Evolutionary conservation across 2,113 vertebrate genomes (phyloP), one percentile per base, ranked within the genome.

Genomic region (Turnix velox): DNA sequence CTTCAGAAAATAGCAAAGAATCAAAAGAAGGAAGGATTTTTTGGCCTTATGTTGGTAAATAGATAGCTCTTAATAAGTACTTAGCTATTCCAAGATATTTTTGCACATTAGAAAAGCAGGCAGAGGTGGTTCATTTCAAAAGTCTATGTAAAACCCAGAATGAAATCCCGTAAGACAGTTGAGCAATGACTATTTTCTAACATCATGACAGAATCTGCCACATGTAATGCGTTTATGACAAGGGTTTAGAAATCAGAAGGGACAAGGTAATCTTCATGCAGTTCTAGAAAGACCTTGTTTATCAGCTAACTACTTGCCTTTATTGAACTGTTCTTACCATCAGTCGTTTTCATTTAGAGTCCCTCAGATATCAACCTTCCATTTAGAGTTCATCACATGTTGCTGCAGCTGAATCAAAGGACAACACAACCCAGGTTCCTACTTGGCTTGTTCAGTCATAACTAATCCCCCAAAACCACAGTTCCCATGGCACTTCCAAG

Each of bases 191-290:
- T 92, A 27, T 74, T 94, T 76, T 45, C 49, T 62, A 69, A 79
- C 45, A 73, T 42, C 49, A n/a, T 22, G 78, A 76, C 66, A 90
- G 77, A 79, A 90, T 75, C 66, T 88, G 86, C 52, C 90, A 83
- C 59, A 57, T 76, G 73, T 73, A 88, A 93, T 57, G 72, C 75
- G 80, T 48, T 93, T 85, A 69, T 86, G 88, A 90, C 75, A 88
- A 65, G 33, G 22, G 31, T 69, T 71, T 33, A 82, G 40, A 23
- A 82, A 92, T 79, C 87, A 85, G 84, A 85, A 89, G 62, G 88
- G 88, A 94, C 66, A 73, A 17, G 10, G 42, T 68, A 67, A 82
- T 83, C 84, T 82, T 74, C 71, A 63, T 39, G 31, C 48, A 33
- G 45, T 89, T 85, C 67, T 14, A 0, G 10, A 66, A 75, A 54